phyloP scores from a whole-genome alignment of 2,888 invertebrate species.

The Chymomyza fuscimana region DNA sequence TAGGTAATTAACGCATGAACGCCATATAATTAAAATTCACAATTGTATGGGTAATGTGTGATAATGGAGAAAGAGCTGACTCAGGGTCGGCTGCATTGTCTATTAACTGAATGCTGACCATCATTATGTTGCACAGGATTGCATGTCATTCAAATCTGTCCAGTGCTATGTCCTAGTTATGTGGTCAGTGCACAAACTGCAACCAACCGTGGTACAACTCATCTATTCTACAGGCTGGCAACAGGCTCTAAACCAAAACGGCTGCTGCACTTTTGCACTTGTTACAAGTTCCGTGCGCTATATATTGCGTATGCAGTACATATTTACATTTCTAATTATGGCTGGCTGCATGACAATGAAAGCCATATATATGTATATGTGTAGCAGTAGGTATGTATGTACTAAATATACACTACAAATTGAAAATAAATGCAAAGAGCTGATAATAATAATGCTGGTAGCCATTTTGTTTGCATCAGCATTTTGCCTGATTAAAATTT shows the following conservation, averaged over 20 bases:
- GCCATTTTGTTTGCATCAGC: conserved; percentile 8
- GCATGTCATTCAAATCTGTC: conserved; percentile 41
- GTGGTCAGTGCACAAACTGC: conserved; percentile 15
- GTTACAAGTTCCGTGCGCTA: background rate
- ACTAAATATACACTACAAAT: conserved; percentile 13
- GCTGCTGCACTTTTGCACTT: background rate
- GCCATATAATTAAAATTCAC: conserved; percentile 53
- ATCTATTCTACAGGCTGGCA: conserved; percentile 39
- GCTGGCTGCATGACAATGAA: conserved; percentile 1
- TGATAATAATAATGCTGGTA: conserved; percentile 8
- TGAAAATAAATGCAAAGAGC: conserved; percentile 15
- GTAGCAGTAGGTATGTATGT: background rate
- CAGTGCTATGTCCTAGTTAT: conserved; percentile 26
- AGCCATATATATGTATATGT: background rate
- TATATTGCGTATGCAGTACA: too few species aligned
- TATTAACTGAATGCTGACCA: background rate
- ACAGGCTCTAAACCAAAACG: background rate
- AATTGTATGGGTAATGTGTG: conserved; percentile 15
- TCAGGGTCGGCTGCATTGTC: conserved; percentile 36
- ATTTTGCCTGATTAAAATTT: conserved; percentile 4
- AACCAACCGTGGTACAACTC: conserved; percentile 22
- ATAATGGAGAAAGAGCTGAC: background rate
- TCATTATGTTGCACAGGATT: conserved; percentile 22
- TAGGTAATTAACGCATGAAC: conserved; percentile 44
- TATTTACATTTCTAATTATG: conserved; percentile 48